Conservation (phyloP, 2,113 vertebrate species). For the Neogobius melanostomus region DNA sequence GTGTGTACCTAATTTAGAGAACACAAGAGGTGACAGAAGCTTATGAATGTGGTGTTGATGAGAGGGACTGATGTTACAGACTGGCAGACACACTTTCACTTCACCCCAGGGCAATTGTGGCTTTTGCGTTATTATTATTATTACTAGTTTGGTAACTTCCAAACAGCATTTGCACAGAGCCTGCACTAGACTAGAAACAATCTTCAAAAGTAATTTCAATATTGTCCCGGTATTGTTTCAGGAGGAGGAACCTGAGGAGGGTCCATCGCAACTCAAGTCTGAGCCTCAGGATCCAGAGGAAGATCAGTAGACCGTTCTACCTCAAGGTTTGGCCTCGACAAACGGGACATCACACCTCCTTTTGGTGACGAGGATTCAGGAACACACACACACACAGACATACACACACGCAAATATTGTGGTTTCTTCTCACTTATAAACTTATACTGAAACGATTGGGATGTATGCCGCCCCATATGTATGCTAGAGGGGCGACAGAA, state of each 20-base stretch:
- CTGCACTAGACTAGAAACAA: no score
- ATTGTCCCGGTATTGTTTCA: slow-evolving; percentile 31
- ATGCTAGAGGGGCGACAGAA: slow-evolving; percentile 12
- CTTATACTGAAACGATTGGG: slow-evolving; percentile 14
- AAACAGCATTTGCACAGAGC: no score
- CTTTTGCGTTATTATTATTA: no score
- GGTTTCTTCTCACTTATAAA: slow-evolving; percentile 38
- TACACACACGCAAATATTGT: slow-evolving; percentile 20
- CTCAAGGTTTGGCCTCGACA: slow-evolving; percentile 68
- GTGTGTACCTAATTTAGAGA: no score
- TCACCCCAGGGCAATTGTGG: no score
- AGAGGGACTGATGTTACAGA: no score
- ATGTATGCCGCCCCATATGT: slow-evolving; percentile 1
- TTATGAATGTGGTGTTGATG: no score
- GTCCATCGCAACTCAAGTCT: slow-evolving; percentile 44
- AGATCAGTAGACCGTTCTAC: slow-evolving; percentile 71
- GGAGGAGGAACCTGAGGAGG: slow-evolving; percentile 58
- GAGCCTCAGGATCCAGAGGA: slow-evolving; percentile 61
- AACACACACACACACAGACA: slow-evolving; percentile 46
- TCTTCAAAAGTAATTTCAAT: neutral
- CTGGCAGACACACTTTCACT: no score
- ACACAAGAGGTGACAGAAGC: no score
- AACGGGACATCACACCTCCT: slow-evolving; percentile 47
- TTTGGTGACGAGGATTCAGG: slow-evolving; percentile 63
- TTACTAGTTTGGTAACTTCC: no score